Evolutionary conservation across 2,797 vertebrate species (phyloP).

Genomic region (Sebastes oblongus): DNA sequence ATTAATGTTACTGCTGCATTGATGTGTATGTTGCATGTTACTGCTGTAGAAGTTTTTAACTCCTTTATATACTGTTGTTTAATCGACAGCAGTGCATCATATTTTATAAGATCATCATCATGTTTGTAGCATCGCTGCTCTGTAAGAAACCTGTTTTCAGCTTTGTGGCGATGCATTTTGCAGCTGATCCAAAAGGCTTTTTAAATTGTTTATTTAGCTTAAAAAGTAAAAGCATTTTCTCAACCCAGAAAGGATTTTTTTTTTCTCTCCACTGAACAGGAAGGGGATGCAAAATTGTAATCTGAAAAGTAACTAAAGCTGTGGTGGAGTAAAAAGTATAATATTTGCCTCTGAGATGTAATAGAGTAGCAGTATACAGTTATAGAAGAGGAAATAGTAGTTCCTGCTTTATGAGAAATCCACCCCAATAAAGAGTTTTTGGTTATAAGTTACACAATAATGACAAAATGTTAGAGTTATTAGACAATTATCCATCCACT

Average conservation of each 20-base stretch:
- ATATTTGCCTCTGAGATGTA: not conserved
- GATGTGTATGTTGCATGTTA: not conserved
- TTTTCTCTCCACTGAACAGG: not conserved
- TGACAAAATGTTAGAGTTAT: not conserved
- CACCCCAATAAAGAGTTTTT: not conserved
- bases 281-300: not conserved
- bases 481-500: not conserved
- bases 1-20: not conserved
- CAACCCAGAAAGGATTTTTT: not conserved
- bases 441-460: not conserved
- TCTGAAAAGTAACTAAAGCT: not conserved
- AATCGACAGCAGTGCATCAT: not conserved
- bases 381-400: not conserved
- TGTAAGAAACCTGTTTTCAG: not conserved
- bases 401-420: not conserved
- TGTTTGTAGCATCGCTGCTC: not conserved
- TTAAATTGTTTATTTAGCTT: too few relatives aligned
- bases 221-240: fast-evolving
- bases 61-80: not conserved
- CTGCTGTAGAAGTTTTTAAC: not conserved
- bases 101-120: not conserved
- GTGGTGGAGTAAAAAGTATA: too few relatives aligned
- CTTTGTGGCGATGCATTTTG: too few relatives aligned
- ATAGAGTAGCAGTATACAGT: not conserved
- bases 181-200: too few relatives aligned